phyloP scores from a whole-genome alignment of 2,888 invertebrate genomes.

The Andrena praecox region DNA sequence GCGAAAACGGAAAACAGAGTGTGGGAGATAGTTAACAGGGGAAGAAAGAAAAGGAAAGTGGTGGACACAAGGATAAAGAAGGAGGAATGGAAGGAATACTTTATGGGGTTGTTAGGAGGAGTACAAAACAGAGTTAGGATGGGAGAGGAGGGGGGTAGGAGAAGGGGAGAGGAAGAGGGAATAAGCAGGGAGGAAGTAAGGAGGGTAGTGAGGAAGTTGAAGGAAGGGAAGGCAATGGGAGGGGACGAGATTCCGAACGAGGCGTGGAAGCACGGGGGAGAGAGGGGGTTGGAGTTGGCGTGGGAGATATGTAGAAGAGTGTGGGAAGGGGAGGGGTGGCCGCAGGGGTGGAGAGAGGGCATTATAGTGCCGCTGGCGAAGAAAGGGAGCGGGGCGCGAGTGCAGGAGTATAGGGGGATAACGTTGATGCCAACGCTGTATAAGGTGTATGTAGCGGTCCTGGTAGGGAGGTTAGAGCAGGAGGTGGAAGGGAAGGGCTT shows the following conservation, averaged over 20 bases:
- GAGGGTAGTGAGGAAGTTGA: not conserved
- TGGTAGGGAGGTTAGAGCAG: not conserved
- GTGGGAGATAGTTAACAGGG: too few species aligned
- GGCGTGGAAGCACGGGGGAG: constrained; percentile 1
- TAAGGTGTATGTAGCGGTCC: not conserved
- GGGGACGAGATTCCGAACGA: not conserved
- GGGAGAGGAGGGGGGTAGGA: not conserved
- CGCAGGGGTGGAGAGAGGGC: not conserved
- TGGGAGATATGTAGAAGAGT: not conserved
- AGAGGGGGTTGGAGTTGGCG: not conserved
- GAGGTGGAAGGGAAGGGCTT: not conserved
- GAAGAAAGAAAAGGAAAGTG: too few species aligned
- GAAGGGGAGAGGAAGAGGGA: not conserved
- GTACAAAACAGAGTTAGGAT: not conserved
- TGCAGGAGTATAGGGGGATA: not conserved
- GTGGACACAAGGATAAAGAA: not conserved
- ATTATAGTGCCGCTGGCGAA: not conserved
- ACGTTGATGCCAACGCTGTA: not conserved
- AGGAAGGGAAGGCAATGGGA: constrained; percentile 2
- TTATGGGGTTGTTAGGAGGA: not conserved
- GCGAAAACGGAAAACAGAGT: too few species aligned
- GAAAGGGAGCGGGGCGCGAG: not conserved
- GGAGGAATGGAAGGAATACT: constrained; percentile 3
- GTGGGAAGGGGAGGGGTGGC: constrained; percentile 5
- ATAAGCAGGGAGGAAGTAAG: not conserved